Evolutionary conservation across 2,888 invertebrate genomes (phyloP).

Genomic region (Stratiomys singularior): DNA sequence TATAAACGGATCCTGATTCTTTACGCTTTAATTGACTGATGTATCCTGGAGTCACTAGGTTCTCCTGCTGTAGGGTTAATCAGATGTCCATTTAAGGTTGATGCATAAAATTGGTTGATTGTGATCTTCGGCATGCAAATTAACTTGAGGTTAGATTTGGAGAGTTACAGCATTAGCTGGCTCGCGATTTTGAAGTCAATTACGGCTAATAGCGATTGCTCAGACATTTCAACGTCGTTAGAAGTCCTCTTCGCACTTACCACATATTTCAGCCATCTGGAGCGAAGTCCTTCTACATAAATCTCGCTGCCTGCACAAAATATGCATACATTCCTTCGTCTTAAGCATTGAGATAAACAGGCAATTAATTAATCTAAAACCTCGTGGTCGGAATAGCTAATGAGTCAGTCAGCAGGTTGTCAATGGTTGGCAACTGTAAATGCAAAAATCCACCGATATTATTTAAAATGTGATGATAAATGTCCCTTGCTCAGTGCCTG

Average conservation of each 20-base stretch:
- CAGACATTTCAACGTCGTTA: background rate
- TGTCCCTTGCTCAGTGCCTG: background rate
- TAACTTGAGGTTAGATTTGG: background rate
- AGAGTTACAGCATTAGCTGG: slow-evolving; percentile 5
- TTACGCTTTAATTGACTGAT: too few relatives aligned
- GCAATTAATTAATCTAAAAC: slow-evolving; percentile 37
- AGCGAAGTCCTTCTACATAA: slow-evolving; percentile 20
- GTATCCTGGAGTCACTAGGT: too few relatives aligned
- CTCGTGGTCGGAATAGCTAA: slow-evolving; percentile 26
- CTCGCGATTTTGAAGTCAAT: background rate
- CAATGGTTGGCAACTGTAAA: slow-evolving; percentile 34
- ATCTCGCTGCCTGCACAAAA: background rate
- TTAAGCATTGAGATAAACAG: slow-evolving; percentile 33
- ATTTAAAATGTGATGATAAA: slow-evolving; percentile 33
- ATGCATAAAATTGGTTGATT: background rate
- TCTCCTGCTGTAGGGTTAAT: slow-evolving; percentile 6
- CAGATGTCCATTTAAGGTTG: background rate
- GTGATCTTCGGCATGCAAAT: slow-evolving; percentile 19
- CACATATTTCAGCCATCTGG: background rate
- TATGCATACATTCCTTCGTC: background rate
- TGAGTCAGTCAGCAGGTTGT: slow-evolving; percentile 34
- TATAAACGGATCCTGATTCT: too few relatives aligned
- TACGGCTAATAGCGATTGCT: slow-evolving; percentile 27
- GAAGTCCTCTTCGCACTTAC: background rate
- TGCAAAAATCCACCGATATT: slow-evolving; percentile 33